Base-by-base conservation (phyloP, 2,797 vertebrate species). In the Trematomus bernacchii region DNA sequence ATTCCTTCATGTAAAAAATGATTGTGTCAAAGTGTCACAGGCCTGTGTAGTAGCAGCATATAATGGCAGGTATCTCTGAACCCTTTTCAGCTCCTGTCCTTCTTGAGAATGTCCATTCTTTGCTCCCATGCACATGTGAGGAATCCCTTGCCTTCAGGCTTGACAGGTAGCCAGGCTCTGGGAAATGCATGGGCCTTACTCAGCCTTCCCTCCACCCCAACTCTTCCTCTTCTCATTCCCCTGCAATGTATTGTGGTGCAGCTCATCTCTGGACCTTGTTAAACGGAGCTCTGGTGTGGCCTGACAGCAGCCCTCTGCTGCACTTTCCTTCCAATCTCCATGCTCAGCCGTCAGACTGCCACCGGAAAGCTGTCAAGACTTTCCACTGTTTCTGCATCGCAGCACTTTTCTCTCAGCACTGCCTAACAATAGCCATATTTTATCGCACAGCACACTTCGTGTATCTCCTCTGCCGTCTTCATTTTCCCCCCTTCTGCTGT, bases 271-370 rank as follows among this genome's bases (percentile, higher is more conserved):
- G 92, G 91, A 92, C 92, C 93, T 94, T 94, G 93, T 95, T 95
- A 95, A 95, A 95, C 81, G 88, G 89, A 92, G 92, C 93, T 92
- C 86, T 93, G 93, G 92, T 92, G 92, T 92, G 92, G 92, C 92
- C 92, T 94, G 94, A 95, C 94, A 95, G 94, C 89, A 90, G 90
- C 89, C 94, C 92, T 93, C 91, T 91, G 91, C 91, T 93, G 90
- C 91, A 93, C 93, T 93, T 94, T 94, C 91, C 85, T 79, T 93
- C 91, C 92, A 92, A 90, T 91, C 91, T 93, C 90, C 84, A 77
- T 59, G 84, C 89, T 91, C 89, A 89, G 89, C 91, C 91, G 84
- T 93, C 93, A 93, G 85, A 90, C 91, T 91, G 91, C 91, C 93
- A 93, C 92, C 71, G 82, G 85, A 94, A 93, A 94, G 91, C 94